Evolutionary conservation across 2,888 invertebrate genomes (phyloP).

Genomic region (Caenorhabditis imperialis): DNA sequence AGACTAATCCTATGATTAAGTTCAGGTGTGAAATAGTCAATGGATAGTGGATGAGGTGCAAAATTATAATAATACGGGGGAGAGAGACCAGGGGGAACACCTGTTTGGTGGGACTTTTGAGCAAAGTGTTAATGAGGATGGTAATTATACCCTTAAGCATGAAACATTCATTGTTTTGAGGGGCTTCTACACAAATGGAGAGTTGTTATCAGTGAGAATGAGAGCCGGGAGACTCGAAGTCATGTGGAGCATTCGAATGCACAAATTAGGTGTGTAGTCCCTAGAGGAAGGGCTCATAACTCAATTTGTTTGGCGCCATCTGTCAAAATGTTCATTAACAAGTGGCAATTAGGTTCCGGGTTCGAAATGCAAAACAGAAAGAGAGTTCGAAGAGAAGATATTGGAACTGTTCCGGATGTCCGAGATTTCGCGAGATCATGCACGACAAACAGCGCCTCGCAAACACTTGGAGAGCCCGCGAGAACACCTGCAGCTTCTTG

Average conservation of each 20-base stretch:
- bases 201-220: background rate
- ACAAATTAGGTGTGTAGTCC: constrained; percentile 42
- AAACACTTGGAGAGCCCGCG: constrained; percentile 24
- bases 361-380: no score
- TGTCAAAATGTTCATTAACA: constrained; percentile 55
- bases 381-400: background rate
- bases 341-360: constrained; percentile 33
- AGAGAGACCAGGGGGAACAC: constrained; percentile 20
- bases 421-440: constrained; percentile 22
- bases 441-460: constrained; percentile 30
- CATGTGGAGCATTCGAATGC: constrained; percentile 11
- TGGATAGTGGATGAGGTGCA: constrained; percentile 42
- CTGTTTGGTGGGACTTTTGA: constrained; percentile 23
- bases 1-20: constrained; percentile 49
- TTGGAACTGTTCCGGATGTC: background rate
- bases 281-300: constrained; percentile 38
- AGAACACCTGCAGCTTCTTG: constrained; percentile 44
- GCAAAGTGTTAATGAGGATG: constrained; percentile 36
- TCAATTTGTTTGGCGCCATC: constrained; percentile 46
- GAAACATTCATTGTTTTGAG: constrained; percentile 41
- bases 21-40: constrained; percentile 50
- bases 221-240: background rate
- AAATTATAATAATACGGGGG: constrained; percentile 53
- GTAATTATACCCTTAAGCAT: constrained; percentile 37
- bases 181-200: no score